Percentiles rank a stretch among this genome's conserved stretches.
Conservation (phyloP, 2,888 invertebrate genomes). For the Fragum fragum region DNA sequence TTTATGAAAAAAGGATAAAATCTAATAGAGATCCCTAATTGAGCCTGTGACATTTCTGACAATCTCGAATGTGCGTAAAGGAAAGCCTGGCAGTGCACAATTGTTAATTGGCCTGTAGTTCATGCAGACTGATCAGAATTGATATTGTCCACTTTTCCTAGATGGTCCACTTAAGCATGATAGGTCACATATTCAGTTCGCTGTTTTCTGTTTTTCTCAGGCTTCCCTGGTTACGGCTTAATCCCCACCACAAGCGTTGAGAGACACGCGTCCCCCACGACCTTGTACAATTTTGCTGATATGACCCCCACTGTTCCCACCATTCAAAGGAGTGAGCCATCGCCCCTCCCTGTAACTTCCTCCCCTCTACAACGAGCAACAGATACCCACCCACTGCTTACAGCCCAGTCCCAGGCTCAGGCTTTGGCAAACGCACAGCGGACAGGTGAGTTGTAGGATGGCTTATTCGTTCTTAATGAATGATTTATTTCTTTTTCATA, state of each 20-base stretch:
- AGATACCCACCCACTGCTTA: conserved; percentile 58
- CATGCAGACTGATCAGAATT: too few relatives aligned
- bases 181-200: background rate
- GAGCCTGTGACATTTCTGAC: too few relatives aligned
- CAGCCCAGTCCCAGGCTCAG: conserved; percentile 64
- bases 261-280: conserved; percentile 86
- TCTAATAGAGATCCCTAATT: too few relatives aligned
- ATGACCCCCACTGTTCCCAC: conserved; percentile 76
- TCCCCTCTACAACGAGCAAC: conserved; percentile 83
- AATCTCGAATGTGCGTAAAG: too few relatives aligned
- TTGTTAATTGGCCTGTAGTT: too few relatives aligned
- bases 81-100: too few relatives aligned
- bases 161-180: too few relatives aligned
- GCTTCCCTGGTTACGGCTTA: conserved; percentile 88
- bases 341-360: conserved; percentile 82
- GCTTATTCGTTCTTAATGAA: too few relatives aligned
- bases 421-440: conserved; percentile 78
- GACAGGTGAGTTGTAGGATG: conserved; percentile 76
- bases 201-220: conserved; percentile 74
- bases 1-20: too few relatives aligned
- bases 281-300: conserved; percentile 83
- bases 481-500: too few relatives aligned
- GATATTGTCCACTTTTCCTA: too few relatives aligned
- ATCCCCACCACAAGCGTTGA: conserved; percentile 88
- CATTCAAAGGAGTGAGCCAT: conserved; percentile 83